phyloP scores from a whole-genome alignment of 2,888 invertebrate species.

The Tribolium freemani region DNA sequence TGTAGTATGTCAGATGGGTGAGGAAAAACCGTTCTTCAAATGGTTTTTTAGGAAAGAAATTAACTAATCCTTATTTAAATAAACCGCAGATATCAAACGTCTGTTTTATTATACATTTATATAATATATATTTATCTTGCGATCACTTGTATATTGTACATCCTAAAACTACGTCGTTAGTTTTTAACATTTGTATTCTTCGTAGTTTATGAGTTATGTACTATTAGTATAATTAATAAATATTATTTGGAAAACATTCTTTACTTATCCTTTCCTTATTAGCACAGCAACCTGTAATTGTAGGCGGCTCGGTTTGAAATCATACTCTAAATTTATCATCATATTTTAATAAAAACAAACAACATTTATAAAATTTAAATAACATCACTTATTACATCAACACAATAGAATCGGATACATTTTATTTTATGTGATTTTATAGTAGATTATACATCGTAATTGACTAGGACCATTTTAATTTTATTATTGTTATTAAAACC shows the following conservation, averaged over 20 bases:
- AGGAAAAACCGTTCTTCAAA: slow-evolving; percentile 21
- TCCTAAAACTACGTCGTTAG: slow-evolving; percentile 45
- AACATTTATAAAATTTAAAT: slow-evolving; percentile 45
- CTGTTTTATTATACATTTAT: slow-evolving; percentile 29
- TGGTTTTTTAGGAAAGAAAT: slow-evolving; percentile 16
- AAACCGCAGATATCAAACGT: slow-evolving; percentile 17
- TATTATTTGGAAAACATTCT: slow-evolving; percentile 50
- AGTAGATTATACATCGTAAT: slow-evolving; percentile 40
- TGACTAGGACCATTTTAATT: slow-evolving; percentile 43
- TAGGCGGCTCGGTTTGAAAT: background rate
- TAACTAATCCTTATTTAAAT: slow-evolving; percentile 22
- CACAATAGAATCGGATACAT: slow-evolving; percentile 41
- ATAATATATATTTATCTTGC: slow-evolving; percentile 25
- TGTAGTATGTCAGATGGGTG: slow-evolving; percentile 48
- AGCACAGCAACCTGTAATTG: too few relatives aligned
- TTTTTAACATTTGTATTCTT: slow-evolving; percentile 52
- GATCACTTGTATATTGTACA: slow-evolving; percentile 54
- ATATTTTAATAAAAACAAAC: slow-evolving; percentile 42
- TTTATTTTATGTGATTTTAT: slow-evolving; percentile 27
- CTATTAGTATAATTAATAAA: slow-evolving; percentile 54
- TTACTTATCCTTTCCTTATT: too few relatives aligned
- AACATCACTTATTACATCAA: slow-evolving; percentile 42
- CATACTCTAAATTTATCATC: background rate
- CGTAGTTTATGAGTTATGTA: slow-evolving; percentile 54
- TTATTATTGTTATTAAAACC: slow-evolving; percentile 20